Conservation (phyloP, 2,113 vertebrate genomes). For the Heliornis fulica region DNA sequence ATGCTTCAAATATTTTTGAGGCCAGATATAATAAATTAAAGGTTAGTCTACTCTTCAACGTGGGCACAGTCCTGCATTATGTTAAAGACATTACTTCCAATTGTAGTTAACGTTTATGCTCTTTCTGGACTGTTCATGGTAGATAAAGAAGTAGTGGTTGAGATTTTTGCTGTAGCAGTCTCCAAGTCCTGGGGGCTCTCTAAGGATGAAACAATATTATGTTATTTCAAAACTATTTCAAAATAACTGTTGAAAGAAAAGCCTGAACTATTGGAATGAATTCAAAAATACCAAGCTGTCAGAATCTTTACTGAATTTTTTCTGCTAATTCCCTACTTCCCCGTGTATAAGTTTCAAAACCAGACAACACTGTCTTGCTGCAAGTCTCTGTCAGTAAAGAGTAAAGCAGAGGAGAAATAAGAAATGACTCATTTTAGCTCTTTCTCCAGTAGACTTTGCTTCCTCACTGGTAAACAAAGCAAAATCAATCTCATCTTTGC, state of each 20-base stretch:
- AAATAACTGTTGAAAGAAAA: not conserved
- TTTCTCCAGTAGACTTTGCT: not conserved
- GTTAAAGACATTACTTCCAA: not conserved
- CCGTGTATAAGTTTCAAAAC: not conserved
- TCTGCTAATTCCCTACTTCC: not conserved
- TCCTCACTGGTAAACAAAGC: constrained; percentile 10
- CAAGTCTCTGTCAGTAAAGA: not conserved
- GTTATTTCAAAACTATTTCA: not conserved
- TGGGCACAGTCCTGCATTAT: not conserved
- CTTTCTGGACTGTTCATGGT: not conserved
- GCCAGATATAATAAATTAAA: not conserved
- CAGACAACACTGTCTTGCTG: not conserved
- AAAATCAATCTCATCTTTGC: constrained; percentile 10
- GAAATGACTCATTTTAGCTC: not conserved
- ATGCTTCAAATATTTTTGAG: not conserved
- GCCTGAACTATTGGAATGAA: not conserved
- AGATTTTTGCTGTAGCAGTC: not conserved
- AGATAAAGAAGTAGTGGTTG: not conserved
- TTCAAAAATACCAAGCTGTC: not conserved
- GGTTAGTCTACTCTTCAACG: not conserved
- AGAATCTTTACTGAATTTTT: not conserved
- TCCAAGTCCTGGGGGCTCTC: not conserved
- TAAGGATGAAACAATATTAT: not conserved
- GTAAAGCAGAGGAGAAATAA: not conserved
- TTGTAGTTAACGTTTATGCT: not conserved